Conservation (phyloP, 2,113 vertebrate species). For the Plestiodon gilberti region DNA sequence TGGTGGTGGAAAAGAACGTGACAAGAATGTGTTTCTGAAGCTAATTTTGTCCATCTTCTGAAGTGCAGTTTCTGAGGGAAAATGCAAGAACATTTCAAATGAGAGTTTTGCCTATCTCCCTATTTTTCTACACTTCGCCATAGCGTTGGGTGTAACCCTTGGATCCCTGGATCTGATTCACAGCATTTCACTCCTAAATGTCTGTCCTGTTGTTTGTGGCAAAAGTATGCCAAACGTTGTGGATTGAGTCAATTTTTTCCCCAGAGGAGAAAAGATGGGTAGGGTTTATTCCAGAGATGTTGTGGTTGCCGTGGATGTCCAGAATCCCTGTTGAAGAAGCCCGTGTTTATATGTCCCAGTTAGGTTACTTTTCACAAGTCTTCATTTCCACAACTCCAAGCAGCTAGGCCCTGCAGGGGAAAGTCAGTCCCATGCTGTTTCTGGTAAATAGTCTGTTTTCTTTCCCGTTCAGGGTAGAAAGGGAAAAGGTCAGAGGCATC, state of each 20-base stretch:
- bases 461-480: slow-evolving; percentile 48
- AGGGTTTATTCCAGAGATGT: neutral
- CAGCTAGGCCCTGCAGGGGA: slow-evolving; percentile 33
- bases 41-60: neutral
- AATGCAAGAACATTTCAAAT: neutral
- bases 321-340: neutral
- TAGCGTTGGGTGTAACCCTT: neutral
- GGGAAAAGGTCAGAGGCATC: slow-evolving; percentile 34
- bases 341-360: neutral
- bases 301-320: neutral
- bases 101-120: neutral
- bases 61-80: neutral
- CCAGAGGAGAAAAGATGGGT: neutral
- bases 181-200: neutral
- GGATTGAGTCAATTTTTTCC: neutral
- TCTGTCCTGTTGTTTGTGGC: neutral
- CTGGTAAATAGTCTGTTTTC: slow-evolving; percentile 37
- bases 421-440: slow-evolving; percentile 2
- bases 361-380: slow-evolving; percentile 29
- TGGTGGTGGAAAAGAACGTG: too few relatives aligned
- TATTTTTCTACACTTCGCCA: neutral
- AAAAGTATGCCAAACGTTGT: neutral
- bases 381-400: slow-evolving; percentile 22
- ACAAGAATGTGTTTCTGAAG: neutral
- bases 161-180: neutral